phyloP scores from a whole-genome alignment of 2,113 vertebrate species.

The Cyprinodon brontotheroides region DNA sequence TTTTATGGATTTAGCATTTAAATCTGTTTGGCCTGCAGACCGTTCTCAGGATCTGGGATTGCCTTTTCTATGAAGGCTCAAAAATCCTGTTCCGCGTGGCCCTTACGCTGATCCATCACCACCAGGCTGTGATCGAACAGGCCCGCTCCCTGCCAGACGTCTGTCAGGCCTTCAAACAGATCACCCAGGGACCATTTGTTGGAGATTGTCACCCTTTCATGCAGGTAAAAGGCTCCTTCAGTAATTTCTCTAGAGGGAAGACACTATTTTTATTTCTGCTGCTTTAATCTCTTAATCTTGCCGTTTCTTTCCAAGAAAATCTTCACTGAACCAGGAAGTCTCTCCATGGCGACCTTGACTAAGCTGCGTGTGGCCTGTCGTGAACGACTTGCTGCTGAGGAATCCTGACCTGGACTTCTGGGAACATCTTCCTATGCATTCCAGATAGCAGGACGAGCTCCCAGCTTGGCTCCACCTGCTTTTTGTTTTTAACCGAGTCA shows the following conservation, averaged over 20 bases:
- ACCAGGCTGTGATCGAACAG: slow-evolving; percentile 86
- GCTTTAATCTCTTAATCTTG: slow-evolving; percentile 28
- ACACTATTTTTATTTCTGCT: neutral
- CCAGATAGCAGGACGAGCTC: slow-evolving; percentile 24
- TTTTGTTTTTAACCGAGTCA: neutral
- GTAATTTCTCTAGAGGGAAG: neutral
- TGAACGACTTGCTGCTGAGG: slow-evolving; percentile 77
- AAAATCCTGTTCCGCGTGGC: slow-evolving; percentile 97
- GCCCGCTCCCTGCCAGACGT: slow-evolving; percentile 87
- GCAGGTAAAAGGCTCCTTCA: slow-evolving; percentile 78
- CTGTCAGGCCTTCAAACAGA: slow-evolving; percentile 90
- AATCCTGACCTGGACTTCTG: slow-evolving; percentile 45
- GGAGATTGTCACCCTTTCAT: slow-evolving; percentile 92
- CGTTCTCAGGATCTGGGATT: slow-evolving; percentile 95
- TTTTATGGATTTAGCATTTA: neutral
- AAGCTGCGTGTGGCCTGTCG: slow-evolving; percentile 84
- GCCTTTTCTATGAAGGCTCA: slow-evolving; percentile 95
- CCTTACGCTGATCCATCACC: slow-evolving; percentile 90
- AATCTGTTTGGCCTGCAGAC: slow-evolving; percentile 78
- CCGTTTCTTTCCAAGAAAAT: slow-evolving; percentile 82
- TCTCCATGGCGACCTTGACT: slow-evolving; percentile 83
- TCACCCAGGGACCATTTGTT: slow-evolving; percentile 85
- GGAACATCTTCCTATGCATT: slow-evolving; percentile 46
- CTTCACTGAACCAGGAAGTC: slow-evolving; percentile 90
- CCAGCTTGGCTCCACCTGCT: slow-evolving; percentile 36